Evolutionary conservation across 37 sponge, comb jelly and placozoan species (phyloP).

Genomic region (Geodia barretti): DNA sequence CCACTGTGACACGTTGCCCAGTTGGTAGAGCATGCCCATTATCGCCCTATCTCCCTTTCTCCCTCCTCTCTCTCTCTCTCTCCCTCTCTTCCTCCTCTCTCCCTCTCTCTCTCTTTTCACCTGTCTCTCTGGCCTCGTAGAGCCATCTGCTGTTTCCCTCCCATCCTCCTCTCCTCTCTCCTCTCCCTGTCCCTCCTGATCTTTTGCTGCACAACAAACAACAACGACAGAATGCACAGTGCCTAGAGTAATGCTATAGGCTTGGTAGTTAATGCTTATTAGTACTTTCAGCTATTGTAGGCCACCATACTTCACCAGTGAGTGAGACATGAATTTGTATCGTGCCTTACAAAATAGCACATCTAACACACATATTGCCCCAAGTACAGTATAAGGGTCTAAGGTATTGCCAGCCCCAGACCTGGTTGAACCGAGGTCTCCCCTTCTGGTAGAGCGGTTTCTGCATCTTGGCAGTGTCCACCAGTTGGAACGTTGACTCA

Average conservation of each 20-base stretch:
- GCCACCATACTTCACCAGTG: no score
- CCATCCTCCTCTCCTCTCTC: conserved; percentile 77
- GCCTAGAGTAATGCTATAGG: no score
- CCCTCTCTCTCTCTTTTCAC: conserved; percentile 4
- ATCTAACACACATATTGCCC: no score
- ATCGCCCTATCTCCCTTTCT: not conserved
- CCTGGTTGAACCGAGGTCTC: conserved; percentile 54
- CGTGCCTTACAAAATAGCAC: not conserved
- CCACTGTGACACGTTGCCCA: not conserved
- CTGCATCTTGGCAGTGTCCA: conserved; percentile 83
- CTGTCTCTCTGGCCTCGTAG: conserved; percentile 41
- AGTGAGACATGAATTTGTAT: not conserved
- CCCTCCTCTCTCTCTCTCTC: not conserved
- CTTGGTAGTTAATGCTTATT: not conserved
- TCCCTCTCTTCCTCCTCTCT: not conserved
- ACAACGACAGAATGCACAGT: not conserved
- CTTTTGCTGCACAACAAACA: conserved; percentile 37
- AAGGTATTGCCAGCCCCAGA: no score
- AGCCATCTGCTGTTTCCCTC: conserved; percentile 59
- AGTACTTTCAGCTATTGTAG: not conserved
- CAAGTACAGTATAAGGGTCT: no score
- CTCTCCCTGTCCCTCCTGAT: conserved; percentile 70
- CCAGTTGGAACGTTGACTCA: conserved; percentile 83
- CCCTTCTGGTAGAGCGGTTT: conserved; percentile 51
- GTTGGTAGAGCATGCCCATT: not conserved